Conservation (phyloP, 1,140 invertebrate genomes). For the Lutraria rhynchaena region DNA sequence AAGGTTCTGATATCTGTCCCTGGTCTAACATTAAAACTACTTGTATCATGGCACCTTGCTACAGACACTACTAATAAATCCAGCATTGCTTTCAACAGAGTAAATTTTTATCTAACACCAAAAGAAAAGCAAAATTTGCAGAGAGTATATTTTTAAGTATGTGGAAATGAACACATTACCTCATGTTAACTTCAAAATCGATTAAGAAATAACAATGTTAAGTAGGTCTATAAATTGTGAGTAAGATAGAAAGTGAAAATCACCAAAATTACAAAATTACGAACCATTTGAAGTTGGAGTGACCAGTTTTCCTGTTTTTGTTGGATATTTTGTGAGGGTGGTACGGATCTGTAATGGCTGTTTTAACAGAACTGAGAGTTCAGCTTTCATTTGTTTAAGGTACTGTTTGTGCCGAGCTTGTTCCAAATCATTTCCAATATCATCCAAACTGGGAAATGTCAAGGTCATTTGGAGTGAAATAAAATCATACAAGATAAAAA, state of each 20-base stretch:
- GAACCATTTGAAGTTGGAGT: slow-evolving; percentile 56
- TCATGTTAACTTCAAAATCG: too few species aligned
- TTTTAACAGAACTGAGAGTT: slow-evolving; percentile 85
- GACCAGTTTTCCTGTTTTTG: slow-evolving; percentile 71
- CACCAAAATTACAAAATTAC: too few species aligned
- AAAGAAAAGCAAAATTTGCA: background rate
- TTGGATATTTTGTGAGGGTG: slow-evolving; percentile 87
- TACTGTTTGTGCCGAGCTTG: slow-evolving; percentile 69
- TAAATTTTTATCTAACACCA: background rate
- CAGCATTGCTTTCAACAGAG: background rate
- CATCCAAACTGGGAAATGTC: slow-evolving; percentile 68
- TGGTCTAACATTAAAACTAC: background rate
- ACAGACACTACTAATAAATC: background rate
- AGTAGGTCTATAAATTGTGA: too few species aligned
- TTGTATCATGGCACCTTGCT: background rate
- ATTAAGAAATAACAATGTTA: too few species aligned
- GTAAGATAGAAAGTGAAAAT: too few species aligned
- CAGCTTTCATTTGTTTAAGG: slow-evolving; percentile 84
- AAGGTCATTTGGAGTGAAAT: slow-evolving; percentile 38
- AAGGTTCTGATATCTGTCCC: background rate
- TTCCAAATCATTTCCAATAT: slow-evolving; percentile 70
- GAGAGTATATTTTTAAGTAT: too few species aligned
- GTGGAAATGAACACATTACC: too few species aligned
- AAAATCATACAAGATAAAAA: background rate
- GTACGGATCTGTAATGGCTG: slow-evolving; percentile 87